Evolutionary conservation across 2,113 vertebrate species (phyloP).

Genomic region (Amblyornis subalaris): DNA sequence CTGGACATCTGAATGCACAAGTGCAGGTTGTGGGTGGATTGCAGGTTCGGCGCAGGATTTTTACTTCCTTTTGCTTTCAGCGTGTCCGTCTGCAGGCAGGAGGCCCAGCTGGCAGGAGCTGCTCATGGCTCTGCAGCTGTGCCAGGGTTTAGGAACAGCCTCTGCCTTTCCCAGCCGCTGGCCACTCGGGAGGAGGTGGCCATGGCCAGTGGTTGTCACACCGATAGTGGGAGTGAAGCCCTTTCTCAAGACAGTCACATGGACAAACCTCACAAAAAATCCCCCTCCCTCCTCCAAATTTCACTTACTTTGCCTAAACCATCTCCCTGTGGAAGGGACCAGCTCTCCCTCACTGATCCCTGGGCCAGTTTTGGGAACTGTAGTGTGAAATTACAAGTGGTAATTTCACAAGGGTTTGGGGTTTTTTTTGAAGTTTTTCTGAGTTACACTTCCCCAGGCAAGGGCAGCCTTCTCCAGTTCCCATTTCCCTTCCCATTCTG

Average conservation of each 20-base stretch:
- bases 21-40: not conserved
- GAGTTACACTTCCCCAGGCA: not conserved
- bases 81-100: rapidly evolving
- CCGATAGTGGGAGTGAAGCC: not conserved
- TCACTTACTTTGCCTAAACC: not conserved
- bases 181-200: too few relatives aligned
- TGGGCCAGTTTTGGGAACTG: not conserved
- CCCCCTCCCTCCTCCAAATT: not conserved
- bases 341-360: not conserved
- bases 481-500: not conserved
- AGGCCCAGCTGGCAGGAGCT: not conserved
- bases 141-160: not conserved
- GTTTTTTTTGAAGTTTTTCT: rapidly evolving
- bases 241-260: not conserved
- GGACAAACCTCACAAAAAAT: not conserved
- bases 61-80: not conserved
- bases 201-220: rapidly evolving
- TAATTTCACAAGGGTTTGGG: not conserved
- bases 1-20: not conserved
- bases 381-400: rapidly evolving
- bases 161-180: not conserved
- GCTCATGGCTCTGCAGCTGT: rapidly evolving
- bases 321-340: not conserved
- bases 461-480: too few relatives aligned
- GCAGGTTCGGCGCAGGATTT: not conserved